Percentiles rank a stretch among this genome's conserved stretches.
Evolutionary conservation across 2,113 vertebrate species (phyloP).

Genomic region (Zootoca vivipara): DNA sequence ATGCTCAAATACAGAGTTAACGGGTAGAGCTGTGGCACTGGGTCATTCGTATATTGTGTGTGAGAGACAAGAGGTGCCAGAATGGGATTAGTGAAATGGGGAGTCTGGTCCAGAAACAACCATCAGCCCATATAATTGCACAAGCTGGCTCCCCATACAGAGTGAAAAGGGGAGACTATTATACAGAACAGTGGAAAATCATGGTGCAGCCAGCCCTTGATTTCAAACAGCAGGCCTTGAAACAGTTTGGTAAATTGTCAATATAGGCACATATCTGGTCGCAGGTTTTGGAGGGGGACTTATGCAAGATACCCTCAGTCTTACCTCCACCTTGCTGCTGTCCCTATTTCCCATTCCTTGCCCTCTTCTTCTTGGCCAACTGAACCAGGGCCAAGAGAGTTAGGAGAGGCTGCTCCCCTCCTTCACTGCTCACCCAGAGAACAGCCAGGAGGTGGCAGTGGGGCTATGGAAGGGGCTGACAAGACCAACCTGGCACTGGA

Average conservation of each 20-base stretch:
- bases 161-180: not conserved
- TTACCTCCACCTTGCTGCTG: not conserved
- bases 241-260: not conserved
- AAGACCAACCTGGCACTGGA: no score
- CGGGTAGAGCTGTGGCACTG: not conserved
- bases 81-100: not conserved
- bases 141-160: not conserved
- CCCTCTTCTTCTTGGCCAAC: no score
- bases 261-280: not conserved
- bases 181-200: not conserved
- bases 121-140: not conserved
- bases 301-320: not conserved
- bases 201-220: not conserved
- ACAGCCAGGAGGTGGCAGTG: not conserved
- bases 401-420: not conserved
- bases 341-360: not conserved
- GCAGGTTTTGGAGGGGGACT: not conserved
- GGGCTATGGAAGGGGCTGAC: not conserved
- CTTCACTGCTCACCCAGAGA: not conserved
- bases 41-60: no score
- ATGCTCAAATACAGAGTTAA: not conserved
- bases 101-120: no score
- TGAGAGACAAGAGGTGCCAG: not conserved
- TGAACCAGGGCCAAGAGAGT: not conserved
- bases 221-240: not conserved